These are phyloP conservation scores for Danio choprae DNA, from an alignment of 2,797 vertebrate species.

Conservation along the genomic window DNA sequence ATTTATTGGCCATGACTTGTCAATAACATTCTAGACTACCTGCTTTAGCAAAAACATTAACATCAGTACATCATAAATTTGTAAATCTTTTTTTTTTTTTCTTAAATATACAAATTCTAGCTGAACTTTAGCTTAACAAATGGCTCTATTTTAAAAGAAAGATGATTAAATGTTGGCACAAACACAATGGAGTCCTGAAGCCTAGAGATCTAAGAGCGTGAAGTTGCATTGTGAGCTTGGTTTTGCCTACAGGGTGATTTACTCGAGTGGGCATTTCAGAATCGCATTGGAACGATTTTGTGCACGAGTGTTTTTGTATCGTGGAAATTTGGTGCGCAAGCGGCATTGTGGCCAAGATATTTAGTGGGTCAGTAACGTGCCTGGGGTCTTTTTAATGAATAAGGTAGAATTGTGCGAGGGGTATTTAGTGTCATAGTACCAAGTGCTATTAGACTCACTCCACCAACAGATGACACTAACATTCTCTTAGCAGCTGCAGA, in stretches of 20 bases:
- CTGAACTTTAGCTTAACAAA: background rate
- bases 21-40: too few species aligned
- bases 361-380: slow-evolving; percentile 48
- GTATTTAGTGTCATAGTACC: slow-evolving; percentile 65
- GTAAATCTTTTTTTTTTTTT: too few species aligned
- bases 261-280: slow-evolving; percentile 70
- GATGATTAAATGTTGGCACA: background rate
- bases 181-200: background rate
- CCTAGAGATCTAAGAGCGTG: slow-evolving; percentile 20
- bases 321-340: slow-evolving; percentile 44
- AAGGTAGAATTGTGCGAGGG: slow-evolving; percentile 54
- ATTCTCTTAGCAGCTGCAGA: slow-evolving; percentile 61
- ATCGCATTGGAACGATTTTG: slow-evolving; percentile 33
- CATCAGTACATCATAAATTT: too few species aligned
- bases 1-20: too few species aligned
- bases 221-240: slow-evolving; percentile 24
- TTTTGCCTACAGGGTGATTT: slow-evolving; percentile 46
- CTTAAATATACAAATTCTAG: background rate
- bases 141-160: background rate
- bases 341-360: slow-evolving; percentile 45
- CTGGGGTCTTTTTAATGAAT: slow-evolving; percentile 61
- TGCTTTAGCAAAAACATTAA: too few species aligned
- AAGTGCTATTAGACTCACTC: slow-evolving; percentile 63
- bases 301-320: slow-evolving; percentile 49
- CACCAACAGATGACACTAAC: slow-evolving; percentile 61